Base-by-base conservation (phyloP, 2,113 vertebrate species). In the Orcinus orca region DNA sequence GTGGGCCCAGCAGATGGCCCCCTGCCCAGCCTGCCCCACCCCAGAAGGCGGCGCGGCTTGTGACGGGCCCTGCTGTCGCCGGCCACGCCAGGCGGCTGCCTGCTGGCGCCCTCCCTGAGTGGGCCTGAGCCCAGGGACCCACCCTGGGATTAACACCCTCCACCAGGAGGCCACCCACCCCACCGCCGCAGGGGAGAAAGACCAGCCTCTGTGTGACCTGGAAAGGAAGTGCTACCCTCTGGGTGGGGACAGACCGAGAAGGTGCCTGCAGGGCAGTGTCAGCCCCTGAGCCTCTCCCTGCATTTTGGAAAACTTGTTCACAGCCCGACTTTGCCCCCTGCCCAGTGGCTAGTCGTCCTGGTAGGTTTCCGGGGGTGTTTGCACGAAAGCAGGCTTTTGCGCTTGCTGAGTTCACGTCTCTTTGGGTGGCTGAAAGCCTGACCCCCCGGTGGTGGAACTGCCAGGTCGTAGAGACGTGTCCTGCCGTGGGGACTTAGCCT, bases 381-480 rank as follows among this genome's bases (percentile, higher is more conserved):
- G 47, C 6, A 1, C 0, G n/a, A 2, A 33, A 65, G 36, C 26
- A 8, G n/a, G 6, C 44, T 26, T 33, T 38, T 7, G 29, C 0
- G 8, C 44, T 29, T 13, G 44, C 8, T 9, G 76, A n/a, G 3
- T 3, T 6, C 6, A 1, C 11, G 23, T 68, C 62, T 79, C 20
- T 12, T n/a, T 10, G 2, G 17, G 26, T n/a, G 2, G 1, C n/a
- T 4, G 0, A 8, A 44, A 20, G 26, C 67, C 29, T 26, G 23
- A 4, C 17, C 50, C 11, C 17, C 1, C 20, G 26, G 0, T 6
- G 44, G 6, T 2, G 21, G 38, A 15, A 2, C 12, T 8, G 0
- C 25, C 2, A 29, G 76, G 33, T 12, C 41, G 31, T 12, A 14
- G 74, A 29, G 1, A 5, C 11, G 2, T 2, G 44, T n/a, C 12